Conservation (phyloP, 1,140 invertebrate genomes). For the Halyomorpha halys region DNA sequence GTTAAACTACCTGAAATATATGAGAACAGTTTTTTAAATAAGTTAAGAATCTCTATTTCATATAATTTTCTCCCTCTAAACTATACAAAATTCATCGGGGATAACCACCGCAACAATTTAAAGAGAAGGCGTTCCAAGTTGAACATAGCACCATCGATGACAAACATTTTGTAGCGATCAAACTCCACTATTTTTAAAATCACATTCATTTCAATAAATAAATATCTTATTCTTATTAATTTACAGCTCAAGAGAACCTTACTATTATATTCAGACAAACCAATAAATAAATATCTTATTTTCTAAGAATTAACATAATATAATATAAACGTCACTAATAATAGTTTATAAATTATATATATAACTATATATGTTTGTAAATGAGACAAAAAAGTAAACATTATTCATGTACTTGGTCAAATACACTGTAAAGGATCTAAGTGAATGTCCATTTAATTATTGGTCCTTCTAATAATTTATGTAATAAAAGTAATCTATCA, state of each 20-base stretch:
- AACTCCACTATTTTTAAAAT: conserved; percentile 10
- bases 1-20: conserved; percentile 12
- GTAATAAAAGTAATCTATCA: too few relatives aligned
- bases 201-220: conserved; percentile 17
- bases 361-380: conserved; percentile 4
- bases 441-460: too few relatives aligned
- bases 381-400: neutral
- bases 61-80: conserved; percentile 12
- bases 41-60: conserved; percentile 1
- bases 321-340: neutral
- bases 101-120: conserved; percentile 19
- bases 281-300: conserved; percentile 16
- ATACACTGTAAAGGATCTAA: too few relatives aligned
- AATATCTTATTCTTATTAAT: conserved; percentile 16
- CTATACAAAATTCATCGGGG: conserved; percentile 16
- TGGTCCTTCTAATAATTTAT: too few relatives aligned
- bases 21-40: conserved; percentile 7
- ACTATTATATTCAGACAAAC: too few relatives aligned
- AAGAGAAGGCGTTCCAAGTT: conserved; percentile 19
- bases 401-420: too few relatives aligned
- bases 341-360: conserved; percentile 9
- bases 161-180: conserved; percentile 20
- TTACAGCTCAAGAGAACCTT: too few relatives aligned
- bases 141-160: conserved; percentile 19
- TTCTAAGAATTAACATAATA: conserved; percentile 15